Conservation (phyloP, 2,113 vertebrate genomes). For the cattle (Bos taurus) region ARS-UCD2.0 NC_037347.1:68280501-68281000, state of each 20-base stretch:
- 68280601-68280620: constrained; percentile 3
- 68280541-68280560: constrained; percentile 66
- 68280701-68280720: not conserved
- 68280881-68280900: not conserved
- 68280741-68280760: not conserved
- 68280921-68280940: not conserved
- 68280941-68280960: not conserved
- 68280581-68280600: constrained; percentile 40
- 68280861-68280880: not conserved
- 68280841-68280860: not conserved
- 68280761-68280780: not conserved
- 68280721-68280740: not conserved
- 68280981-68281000: not conserved
- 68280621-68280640: not conserved
- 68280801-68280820: not conserved
- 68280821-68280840: not conserved
- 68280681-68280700: fast-evolving
- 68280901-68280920: not conserved
- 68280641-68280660: not conserved
- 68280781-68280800: not conserved
- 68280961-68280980: not conserved
- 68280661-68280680: not conserved
- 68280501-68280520: constrained; percentile 80
- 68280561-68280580: not conserved
- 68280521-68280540: constrained; percentile 74